These are phyloP conservation scores for Desoria tigrina DNA, from an alignment of 2,888 invertebrate genomes.

Conservation along the genomic window DNA sequence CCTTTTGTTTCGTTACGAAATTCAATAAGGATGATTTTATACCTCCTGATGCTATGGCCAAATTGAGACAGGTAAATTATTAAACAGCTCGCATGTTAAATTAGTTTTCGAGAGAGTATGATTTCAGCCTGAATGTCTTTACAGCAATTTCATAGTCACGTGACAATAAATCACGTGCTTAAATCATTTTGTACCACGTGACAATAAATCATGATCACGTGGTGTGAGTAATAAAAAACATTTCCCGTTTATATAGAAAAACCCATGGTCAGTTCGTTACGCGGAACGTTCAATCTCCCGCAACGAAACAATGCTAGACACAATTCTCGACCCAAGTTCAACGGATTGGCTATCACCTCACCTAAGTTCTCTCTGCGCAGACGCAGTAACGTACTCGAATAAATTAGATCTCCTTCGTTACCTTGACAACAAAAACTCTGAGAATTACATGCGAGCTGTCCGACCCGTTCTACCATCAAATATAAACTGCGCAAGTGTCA, in stretches of 20 bases:
- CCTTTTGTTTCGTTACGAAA: constrained; percentile 65
- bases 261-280: constrained; percentile 24
- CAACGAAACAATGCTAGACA: constrained; percentile 17
- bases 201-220: neutral
- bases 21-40: constrained; percentile 84
- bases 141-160: no score
- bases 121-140: neutral
- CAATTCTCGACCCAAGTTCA: constrained; percentile 21
- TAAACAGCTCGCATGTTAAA: no score
- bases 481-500: neutral
- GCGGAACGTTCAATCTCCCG: constrained; percentile 15
- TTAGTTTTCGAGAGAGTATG: no score
- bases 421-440: constrained; percentile 33
- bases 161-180: no score
- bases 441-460: constrained; percentile 40
- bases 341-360: constrained; percentile 31
- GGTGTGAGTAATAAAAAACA: neutral
- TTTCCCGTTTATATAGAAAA: constrained; percentile 19
- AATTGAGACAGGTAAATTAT: constrained; percentile 76
- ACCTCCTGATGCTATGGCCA: constrained; percentile 94
- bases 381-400: constrained; percentile 21
- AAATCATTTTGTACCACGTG: no score
- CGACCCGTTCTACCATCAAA: constrained; percentile 23
- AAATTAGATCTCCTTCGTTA: constrained; percentile 15
- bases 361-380: constrained; percentile 33